These are phyloP conservation scores for Shinisaurus crocodilurus DNA, from an alignment of 2,113 vertebrate genomes.

Conservation along the genomic window DNA sequence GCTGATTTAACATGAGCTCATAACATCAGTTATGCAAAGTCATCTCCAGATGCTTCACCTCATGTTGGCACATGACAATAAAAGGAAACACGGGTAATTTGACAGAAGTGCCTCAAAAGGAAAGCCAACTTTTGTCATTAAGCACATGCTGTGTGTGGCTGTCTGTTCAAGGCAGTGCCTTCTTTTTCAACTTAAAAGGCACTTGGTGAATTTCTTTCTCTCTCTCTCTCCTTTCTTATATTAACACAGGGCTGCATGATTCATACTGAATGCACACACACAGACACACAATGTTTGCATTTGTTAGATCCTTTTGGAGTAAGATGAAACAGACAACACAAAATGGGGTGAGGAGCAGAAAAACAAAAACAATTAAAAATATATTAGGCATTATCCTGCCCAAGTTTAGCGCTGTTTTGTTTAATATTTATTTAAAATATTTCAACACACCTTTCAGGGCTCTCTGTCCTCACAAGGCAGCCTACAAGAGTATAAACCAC, in stretches of 20 bases:
- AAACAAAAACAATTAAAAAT: neutral
- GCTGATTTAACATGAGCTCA: neutral
- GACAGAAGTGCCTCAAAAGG: slow-evolving; percentile 15
- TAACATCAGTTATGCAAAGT: slow-evolving; percentile 5
- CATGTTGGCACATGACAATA: slow-evolving; percentile 19
- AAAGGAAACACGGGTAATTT: slow-evolving; percentile 19
- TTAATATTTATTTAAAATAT: neutral
- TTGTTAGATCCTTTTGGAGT: neutral
- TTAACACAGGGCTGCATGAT: neutral
- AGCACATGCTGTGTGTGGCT: neutral
- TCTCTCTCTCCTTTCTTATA: neutral
- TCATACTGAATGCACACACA: neutral
- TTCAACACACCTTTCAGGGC: too few relatives aligned
- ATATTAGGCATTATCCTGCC: neutral
- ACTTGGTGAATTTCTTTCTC: neutral
- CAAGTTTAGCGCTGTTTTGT: neutral
- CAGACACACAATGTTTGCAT: neutral
- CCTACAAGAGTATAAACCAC: too few relatives aligned
- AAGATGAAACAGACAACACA: neutral
- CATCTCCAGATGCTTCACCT: slow-evolving; percentile 21
- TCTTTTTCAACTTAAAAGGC: slow-evolving; percentile 8
- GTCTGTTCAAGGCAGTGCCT: neutral
- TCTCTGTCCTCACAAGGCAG: too few relatives aligned
- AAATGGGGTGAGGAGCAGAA: accelerated
- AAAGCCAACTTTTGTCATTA: slow-evolving; percentile 21